A percentile compares a stretch with the other conserved stretches of the same genome.
Conservation (phyloP, 2,888 invertebrate genomes). For the Drosophila macrospina region DNA sequence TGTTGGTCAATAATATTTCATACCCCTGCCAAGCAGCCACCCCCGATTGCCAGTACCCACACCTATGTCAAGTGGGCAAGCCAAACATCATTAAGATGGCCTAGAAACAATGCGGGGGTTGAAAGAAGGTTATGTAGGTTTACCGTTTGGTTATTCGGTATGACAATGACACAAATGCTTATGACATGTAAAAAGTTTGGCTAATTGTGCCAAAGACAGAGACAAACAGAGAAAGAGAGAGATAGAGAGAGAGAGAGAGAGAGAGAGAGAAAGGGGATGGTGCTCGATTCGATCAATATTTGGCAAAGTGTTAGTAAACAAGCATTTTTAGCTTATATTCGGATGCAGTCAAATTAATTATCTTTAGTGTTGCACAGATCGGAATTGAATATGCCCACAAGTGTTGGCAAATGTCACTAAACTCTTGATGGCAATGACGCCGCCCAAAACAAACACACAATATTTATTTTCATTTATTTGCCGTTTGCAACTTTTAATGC, state of each 20-base stretch:
- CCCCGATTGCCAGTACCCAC: background rate
- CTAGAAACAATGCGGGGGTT: slow-evolving; percentile 10
- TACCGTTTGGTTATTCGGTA: slow-evolving; percentile 13
- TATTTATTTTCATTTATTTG: slow-evolving; percentile 52
- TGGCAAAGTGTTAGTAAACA: slow-evolving; percentile 19
- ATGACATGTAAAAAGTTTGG: slow-evolving; percentile 65
- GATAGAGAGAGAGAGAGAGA: background rate
- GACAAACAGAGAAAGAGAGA: slow-evolving; percentile 8
- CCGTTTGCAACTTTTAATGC: slow-evolving; percentile 38
- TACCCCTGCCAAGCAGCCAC: slow-evolving; percentile 22
- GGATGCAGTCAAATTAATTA: background rate
- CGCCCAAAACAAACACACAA: slow-evolving; percentile 7
- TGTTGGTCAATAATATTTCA: slow-evolving; percentile 64
- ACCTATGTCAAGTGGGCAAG: slow-evolving; percentile 26
- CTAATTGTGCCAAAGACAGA: slow-evolving; percentile 58
- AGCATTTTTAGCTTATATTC: background rate
- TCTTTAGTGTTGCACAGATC: background rate
- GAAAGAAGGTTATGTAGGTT: slow-evolving; percentile 2
- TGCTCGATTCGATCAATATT: slow-evolving; percentile 38
- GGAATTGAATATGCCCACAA: background rate
- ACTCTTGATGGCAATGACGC: slow-evolving; percentile 7
- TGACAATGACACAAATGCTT: slow-evolving; percentile 66
- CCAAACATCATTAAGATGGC: slow-evolving; percentile 65
- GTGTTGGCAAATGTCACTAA: slow-evolving; percentile 28
- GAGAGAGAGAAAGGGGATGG: background rate